Percentiles rank a stretch among this genome's conserved stretches.
Evolutionary conservation across 2,113 vertebrate genomes (phyloP).

Genomic region (Salvelinus alpinus): DNA sequence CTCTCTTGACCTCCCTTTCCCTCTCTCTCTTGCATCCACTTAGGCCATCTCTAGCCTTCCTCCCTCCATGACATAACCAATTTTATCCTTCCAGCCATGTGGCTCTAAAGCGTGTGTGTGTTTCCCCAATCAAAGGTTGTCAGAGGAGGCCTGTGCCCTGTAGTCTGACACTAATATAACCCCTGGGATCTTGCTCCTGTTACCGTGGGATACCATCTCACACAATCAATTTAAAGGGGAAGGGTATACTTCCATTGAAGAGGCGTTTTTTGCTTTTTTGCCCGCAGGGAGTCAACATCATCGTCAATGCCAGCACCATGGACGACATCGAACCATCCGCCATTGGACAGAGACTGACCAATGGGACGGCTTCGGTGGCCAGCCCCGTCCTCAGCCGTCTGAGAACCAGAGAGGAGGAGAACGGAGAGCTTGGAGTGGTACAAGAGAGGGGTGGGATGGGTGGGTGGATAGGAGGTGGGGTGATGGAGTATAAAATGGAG

Average conservation of each 20-base stretch:
- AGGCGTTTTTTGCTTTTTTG: background rate
- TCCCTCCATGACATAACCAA: too few species aligned
- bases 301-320: conserved; percentile 92
- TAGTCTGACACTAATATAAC: background rate
- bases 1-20: background rate
- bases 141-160: background rate
- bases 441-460: background rate
- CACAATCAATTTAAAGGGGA: too few species aligned
- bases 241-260: background rate
- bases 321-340: conserved; percentile 93
- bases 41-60: background rate
- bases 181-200: background rate
- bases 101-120: background rate
- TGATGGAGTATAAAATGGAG: background rate
- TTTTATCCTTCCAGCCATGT: too few species aligned
- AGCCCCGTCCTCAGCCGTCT: conserved; percentile 93
- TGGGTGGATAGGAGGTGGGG: background rate
- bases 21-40: background rate
- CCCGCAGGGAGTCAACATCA: conserved; percentile 87
- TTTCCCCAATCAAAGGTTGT: too few species aligned
- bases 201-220: background rate
- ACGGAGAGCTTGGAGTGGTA: background rate
- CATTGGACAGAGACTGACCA: conserved; percentile 92
- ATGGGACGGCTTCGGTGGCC: conserved; percentile 83
- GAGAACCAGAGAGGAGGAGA: conserved; percentile 83